Evolutionary conservation across 1,140 invertebrate species (phyloP).

Genomic region (Cotesia chilonis): DNA sequence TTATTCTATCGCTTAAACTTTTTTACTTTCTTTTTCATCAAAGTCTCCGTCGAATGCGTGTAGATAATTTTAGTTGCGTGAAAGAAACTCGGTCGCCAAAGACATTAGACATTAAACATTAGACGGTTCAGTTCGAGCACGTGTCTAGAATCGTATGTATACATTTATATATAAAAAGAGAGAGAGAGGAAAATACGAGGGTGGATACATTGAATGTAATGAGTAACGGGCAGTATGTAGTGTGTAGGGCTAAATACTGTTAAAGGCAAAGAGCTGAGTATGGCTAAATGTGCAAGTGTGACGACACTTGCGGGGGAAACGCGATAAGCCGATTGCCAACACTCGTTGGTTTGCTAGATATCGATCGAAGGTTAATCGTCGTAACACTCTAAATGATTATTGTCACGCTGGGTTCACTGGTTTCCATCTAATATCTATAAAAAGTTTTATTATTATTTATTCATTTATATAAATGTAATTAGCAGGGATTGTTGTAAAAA

Average conservation of each 20-base stretch:
- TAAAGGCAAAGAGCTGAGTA: too few relatives aligned
- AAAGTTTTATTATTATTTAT: neutral
- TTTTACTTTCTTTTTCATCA: neutral
- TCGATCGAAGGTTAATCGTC: slow-evolving; percentile 32
- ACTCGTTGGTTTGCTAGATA: slow-evolving; percentile 13
- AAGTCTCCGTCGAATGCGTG: neutral
- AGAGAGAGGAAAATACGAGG: neutral
- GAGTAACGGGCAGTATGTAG: too few relatives aligned
- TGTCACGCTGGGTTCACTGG: neutral
- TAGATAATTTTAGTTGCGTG: neutral
- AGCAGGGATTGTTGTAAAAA: too few relatives aligned
- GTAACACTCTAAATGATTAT: slow-evolving; percentile 17
- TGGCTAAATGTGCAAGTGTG: too few relatives aligned
- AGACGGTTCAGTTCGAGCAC: slow-evolving; percentile 15
- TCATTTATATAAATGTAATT: too few relatives aligned
- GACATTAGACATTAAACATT: slow-evolving; percentile 4
- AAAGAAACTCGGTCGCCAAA: slow-evolving; percentile 15
- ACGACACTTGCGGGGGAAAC: neutral
- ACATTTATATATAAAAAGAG: neutral
- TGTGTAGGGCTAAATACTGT: too few relatives aligned
- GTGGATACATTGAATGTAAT: neutral
- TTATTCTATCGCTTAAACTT: neutral
- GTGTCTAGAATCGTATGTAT: slow-evolving; percentile 26
- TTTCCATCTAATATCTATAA: neutral
- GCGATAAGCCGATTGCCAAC: slow-evolving; percentile 31